Conservation (phyloP, 2,113 vertebrate species). For the Caloenas nicobarica region DNA sequence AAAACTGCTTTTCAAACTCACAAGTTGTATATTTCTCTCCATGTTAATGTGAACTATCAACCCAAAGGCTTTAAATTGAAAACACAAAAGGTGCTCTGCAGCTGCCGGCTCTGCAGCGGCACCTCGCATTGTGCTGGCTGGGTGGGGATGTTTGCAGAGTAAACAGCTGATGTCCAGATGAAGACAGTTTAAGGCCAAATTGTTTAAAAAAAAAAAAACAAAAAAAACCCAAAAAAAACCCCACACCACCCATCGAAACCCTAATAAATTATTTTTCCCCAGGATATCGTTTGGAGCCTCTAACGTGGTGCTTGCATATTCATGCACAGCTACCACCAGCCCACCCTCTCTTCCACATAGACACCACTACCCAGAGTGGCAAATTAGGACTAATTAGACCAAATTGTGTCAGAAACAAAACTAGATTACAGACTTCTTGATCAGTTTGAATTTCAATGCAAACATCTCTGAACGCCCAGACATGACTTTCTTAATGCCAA, state of each 20-base stretch:
- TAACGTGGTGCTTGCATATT: not conserved
- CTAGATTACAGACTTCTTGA: not conserved
- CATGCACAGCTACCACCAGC: not conserved
- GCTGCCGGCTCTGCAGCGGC: slow-evolving; percentile 40
- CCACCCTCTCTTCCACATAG: not conserved
- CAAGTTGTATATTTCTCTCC: slow-evolving; percentile 86
- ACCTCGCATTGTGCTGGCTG: slow-evolving; percentile 46
- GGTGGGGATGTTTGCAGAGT: slow-evolving; percentile 69
- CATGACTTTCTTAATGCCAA: not conserved
- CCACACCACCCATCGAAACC: slow-evolving; percentile 37
- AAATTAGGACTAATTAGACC: slow-evolving; percentile 53
- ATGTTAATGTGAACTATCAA: slow-evolving; percentile 79
- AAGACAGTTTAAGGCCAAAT: slow-evolving; percentile 73
- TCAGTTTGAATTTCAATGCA: slow-evolving; percentile 18
- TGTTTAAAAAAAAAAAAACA: slow-evolving; percentile 52
- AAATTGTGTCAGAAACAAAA: slow-evolving; percentile 32
- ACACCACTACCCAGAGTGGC: not conserved
- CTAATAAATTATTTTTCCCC: slow-evolving; percentile 66
- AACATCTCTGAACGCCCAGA: slow-evolving; percentile 21
- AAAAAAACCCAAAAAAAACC: no score
- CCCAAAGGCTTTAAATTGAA: slow-evolving; percentile 68
- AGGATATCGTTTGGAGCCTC: slow-evolving; percentile 26
- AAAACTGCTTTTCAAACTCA: slow-evolving; percentile 89
- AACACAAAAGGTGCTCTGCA: slow-evolving; percentile 73
- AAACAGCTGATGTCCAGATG: slow-evolving; percentile 78